These are phyloP conservation scores for Pomatostomus ruficeps DNA, from an alignment of 2,113 vertebrate species.

Conservation along the genomic window DNA sequence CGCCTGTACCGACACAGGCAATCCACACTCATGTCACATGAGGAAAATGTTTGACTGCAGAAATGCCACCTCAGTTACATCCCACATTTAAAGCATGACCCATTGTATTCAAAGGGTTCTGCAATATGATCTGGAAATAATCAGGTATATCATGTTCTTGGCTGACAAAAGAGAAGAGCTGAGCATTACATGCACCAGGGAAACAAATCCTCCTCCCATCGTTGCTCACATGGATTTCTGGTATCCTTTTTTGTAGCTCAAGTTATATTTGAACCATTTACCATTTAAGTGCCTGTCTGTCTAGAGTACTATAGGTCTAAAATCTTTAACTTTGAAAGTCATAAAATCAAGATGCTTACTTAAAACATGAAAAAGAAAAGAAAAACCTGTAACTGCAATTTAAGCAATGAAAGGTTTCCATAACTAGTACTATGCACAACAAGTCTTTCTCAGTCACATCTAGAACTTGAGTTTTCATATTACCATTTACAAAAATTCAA, in stretches of 20 bases:
- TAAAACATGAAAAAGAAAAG: constrained; percentile 22
- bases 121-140: background rate
- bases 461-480: constrained; percentile 20
- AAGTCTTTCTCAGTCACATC: constrained; percentile 43
- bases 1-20: background rate
- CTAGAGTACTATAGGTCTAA: background rate
- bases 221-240: constrained; percentile 11
- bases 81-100: background rate
- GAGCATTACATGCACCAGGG: background rate
- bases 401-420: constrained; percentile 41
- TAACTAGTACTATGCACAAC: constrained; percentile 63
- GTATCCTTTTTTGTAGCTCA: background rate
- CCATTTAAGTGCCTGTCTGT: background rate
- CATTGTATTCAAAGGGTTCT: background rate
- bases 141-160: background rate
- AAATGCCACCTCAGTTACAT: background rate
- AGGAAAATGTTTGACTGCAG: background rate
- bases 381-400: constrained; percentile 15
- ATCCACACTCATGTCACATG: background rate
- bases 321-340: constrained; percentile 15
- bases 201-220: background rate
- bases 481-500: constrained; percentile 59
- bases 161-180: constrained; percentile 9
- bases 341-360: constrained; percentile 36
- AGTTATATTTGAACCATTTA: constrained; percentile 22